These are phyloP conservation scores for Rhabdornis inornatus DNA, from an alignment of 2,113 vertebrate species.

Conservation along the genomic window DNA sequence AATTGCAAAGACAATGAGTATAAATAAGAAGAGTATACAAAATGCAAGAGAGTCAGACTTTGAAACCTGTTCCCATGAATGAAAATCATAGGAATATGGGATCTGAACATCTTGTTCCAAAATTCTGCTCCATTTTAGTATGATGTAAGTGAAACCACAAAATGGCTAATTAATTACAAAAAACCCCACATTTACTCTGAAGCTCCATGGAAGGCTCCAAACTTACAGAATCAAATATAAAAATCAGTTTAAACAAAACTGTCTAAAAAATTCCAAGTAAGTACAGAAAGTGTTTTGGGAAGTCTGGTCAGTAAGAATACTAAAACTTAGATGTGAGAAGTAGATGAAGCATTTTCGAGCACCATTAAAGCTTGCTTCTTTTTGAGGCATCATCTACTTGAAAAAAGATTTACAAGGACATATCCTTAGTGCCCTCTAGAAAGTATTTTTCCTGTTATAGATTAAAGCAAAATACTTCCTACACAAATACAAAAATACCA, in stretches of 20 bases:
- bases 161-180: background rate
- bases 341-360: background rate
- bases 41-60: background rate
- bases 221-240: background rate
- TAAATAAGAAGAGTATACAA: background rate
- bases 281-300: background rate
- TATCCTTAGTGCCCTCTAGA: background rate
- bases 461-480: background rate
- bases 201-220: background rate
- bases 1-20: background rate
- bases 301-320: background rate
- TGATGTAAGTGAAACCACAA: background rate
- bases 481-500: background rate
- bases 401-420: background rate
- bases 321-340: background rate
- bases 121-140: background rate
- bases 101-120: background rate
- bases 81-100: background rate
- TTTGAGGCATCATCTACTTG: background rate
- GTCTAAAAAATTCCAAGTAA: background rate
- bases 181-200: background rate
- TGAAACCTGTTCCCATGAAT: background rate
- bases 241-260: background rate
- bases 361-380: background rate
- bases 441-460: background rate